phyloP scores from a whole-genome alignment of 2,888 invertebrate species.

The Nomada flava region DNA sequence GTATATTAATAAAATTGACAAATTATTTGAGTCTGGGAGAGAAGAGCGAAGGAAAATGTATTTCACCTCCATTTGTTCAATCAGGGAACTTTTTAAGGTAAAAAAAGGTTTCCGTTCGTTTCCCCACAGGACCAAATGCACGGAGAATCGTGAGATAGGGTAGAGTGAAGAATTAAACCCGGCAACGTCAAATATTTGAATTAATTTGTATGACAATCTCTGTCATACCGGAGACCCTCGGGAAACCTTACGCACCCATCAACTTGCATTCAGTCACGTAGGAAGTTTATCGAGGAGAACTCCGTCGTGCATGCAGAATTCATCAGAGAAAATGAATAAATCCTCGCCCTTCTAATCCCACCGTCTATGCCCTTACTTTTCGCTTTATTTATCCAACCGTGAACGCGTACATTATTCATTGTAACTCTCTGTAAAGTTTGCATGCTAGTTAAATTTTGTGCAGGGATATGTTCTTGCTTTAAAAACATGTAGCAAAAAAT shows the following conservation, averaged over 20 bases:
- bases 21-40: background rate
- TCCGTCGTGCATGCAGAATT: constrained; percentile 58
- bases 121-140: constrained; percentile 14
- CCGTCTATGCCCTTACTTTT: constrained; percentile 17
- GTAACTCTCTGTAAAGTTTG: background rate
- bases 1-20: background rate
- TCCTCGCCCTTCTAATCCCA: constrained; percentile 37
- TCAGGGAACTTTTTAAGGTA: constrained; percentile 5
- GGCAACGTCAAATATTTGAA: constrained; percentile 75
- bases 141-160: constrained; percentile 12
- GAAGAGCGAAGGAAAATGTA: background rate
- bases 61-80: background rate
- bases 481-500: no score
- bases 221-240: constrained; percentile 54
- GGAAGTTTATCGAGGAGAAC: constrained; percentile 65
- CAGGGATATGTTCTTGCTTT: no score
- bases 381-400: constrained; percentile 1
- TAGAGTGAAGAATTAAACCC: constrained; percentile 51
- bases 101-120: constrained; percentile 16
- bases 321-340: constrained; percentile 63
- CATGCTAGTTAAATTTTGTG: background rate
- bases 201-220: constrained; percentile 76
- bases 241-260: constrained; percentile 66
- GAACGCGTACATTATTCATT: background rate
- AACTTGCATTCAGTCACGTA: constrained; percentile 73